A percentile compares a stretch with the other conserved stretches of the same genome.
These are phyloP conservation scores for Thereuonema tuberculata DNA, from an alignment of 1,140 invertebrate genomes.

Conservation along the genomic window DNA sequence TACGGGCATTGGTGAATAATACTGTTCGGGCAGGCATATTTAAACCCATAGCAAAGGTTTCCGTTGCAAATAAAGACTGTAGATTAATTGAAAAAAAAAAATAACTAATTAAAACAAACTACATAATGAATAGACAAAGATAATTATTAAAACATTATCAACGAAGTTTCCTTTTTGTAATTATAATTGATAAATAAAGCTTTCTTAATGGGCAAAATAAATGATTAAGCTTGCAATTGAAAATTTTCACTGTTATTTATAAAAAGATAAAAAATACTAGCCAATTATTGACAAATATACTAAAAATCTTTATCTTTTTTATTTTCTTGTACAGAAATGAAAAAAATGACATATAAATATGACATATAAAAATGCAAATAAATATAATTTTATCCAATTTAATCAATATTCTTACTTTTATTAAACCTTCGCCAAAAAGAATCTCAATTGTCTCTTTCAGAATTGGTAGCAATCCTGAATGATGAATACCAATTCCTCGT, in stretches of 20 bases:
- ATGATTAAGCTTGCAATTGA: no score
- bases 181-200: no score
- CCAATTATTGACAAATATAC: not conserved
- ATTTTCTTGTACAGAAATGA: no score
- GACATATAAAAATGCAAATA: no score
- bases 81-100: slow-evolving; percentile 16
- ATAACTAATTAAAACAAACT: no score
- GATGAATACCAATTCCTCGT: slow-evolving; percentile 97
- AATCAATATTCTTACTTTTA: slow-evolving; percentile 57
- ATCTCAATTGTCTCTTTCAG: slow-evolving; percentile 99
- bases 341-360: no score
- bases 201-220: no score
- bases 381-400: no score
- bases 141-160: not conserved
- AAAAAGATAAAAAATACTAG: no score
- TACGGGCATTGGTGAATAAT: slow-evolving; percentile 83
- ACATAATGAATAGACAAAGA: slow-evolving; percentile 2
- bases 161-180: no score
- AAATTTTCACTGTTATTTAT: no score
- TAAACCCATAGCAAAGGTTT: slow-evolving; percentile 99
- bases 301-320: not conserved
- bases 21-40: slow-evolving; percentile 99
- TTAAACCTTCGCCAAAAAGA: slow-evolving; percentile 89
- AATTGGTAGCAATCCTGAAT: slow-evolving; percentile 80
- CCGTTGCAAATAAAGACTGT: slow-evolving; percentile 88